phyloP scores from a whole-genome alignment of 2,888 invertebrate genomes.

The Stomorhina lunata region DNA sequence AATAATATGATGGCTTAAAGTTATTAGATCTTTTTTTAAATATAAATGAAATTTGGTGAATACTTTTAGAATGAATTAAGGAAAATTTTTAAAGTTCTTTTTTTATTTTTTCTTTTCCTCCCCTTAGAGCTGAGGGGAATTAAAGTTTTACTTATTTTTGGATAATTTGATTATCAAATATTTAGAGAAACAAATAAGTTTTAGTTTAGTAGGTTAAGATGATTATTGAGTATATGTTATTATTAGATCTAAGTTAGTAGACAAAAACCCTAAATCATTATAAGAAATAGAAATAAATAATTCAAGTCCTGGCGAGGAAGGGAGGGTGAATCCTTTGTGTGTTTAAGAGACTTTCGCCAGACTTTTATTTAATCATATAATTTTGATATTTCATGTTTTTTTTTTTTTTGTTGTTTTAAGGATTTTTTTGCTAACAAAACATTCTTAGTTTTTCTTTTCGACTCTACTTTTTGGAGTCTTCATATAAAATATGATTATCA shows the following conservation, averaged over 20 bases:
- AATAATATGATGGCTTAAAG: conserved; percentile 12
- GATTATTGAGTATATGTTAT: conserved; percentile 30
- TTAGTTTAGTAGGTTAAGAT: conserved; percentile 50
- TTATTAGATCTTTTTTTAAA: background rate
- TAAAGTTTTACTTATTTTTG: conserved; percentile 1
- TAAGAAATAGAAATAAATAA: conserved; percentile 32
- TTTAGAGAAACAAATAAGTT: conserved; percentile 35
- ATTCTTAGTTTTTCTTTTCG: background rate
- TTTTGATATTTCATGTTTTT: conserved; percentile 10
- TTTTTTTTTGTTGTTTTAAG: conserved; percentile 18
- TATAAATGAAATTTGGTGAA: conserved; percentile 12
- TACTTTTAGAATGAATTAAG: conserved; percentile 38
- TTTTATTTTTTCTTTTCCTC: background rate
- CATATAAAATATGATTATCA: conserved; percentile 38
- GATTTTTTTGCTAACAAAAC: conserved; percentile 26
- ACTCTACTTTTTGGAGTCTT: background rate
- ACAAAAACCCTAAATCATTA: conserved; percentile 38
- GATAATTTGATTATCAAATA: conserved; percentile 51
- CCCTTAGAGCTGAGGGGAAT: background rate
- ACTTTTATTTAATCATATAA: conserved; percentile 16
- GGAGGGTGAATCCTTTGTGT: no score
- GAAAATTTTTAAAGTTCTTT: background rate
- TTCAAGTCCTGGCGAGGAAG: conserved; percentile 32
- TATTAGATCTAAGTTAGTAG: conserved; percentile 8
- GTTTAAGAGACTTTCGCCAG: conserved; percentile 24